These are phyloP conservation scores for Drosophila kuntzei DNA, from an alignment of 2,888 invertebrate genomes.

Conservation along the genomic window DNA sequence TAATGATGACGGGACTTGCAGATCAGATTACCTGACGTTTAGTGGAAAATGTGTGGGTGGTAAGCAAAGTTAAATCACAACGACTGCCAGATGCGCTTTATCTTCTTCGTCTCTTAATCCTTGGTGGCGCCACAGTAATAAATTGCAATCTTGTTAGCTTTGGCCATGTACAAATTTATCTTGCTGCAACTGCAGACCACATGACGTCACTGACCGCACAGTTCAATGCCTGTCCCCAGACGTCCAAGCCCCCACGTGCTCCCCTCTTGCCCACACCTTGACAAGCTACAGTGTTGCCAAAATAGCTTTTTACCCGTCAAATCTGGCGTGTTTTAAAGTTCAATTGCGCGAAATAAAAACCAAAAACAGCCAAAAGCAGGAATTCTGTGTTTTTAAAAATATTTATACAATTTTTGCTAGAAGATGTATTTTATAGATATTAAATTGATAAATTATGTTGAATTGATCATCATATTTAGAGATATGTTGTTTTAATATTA, in stretches of 20 bases:
- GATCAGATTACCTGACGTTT: conserved; percentile 36
- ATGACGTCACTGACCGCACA: conserved; percentile 54
- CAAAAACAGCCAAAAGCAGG: no score
- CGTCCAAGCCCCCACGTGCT: neutral
- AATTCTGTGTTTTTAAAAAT: no score
- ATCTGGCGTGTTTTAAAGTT: neutral
- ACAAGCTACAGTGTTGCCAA: neutral
- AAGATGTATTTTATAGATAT: no score
- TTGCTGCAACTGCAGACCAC: conserved; percentile 4
- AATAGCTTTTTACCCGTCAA: neutral
- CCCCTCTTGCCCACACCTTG: neutral
- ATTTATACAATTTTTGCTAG: no score
- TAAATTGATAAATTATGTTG: no score
- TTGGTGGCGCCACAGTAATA: neutral
- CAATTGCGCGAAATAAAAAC: neutral
- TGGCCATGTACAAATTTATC: conserved; percentile 2
- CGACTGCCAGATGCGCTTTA: neutral
- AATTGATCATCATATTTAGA: no score
- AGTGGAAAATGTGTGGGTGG: conserved; percentile 20
- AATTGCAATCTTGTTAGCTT: conserved; percentile 12
- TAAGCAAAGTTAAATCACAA: conserved; percentile 1
- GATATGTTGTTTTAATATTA: no score
- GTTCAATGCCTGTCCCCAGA: conserved; percentile 40
- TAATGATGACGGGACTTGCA: conserved; percentile 10
- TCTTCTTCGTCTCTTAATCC: neutral